phyloP scores from a whole-genome alignment of 92 coral and sea anemone genomes.

The Palythoa grandiflora region DNA sequence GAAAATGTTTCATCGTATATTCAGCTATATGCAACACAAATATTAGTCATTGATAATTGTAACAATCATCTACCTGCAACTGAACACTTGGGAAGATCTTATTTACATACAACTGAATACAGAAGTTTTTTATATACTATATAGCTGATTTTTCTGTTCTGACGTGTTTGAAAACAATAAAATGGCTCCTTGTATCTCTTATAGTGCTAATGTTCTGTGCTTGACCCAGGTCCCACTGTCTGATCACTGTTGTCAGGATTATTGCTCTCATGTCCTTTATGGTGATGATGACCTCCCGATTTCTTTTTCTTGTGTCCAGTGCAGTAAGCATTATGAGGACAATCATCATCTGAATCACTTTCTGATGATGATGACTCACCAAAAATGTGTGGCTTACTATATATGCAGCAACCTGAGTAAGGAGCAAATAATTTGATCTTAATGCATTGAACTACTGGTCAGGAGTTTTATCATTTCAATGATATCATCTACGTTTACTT shows the following conservation, averaged over 20 bases:
- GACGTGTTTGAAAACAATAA: background rate
- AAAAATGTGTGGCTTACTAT: conserved; percentile 91
- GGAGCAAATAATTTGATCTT: background rate
- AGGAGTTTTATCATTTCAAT: too few relatives aligned
- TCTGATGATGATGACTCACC: conserved; percentile 97
- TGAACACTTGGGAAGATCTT: too few relatives aligned
- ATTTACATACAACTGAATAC: background rate
- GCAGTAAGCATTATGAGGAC: conserved; percentile 92
- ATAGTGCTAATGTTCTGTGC: background rate
- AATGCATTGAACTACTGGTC: too few relatives aligned
- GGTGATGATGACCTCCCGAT: conserved; percentile 60
- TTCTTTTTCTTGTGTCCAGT: conserved; percentile 91
- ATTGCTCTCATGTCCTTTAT: conserved; percentile 27
- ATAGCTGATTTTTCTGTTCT: background rate
- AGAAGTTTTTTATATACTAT: background rate
- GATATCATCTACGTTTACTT: too few relatives aligned
- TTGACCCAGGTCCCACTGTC: background rate
- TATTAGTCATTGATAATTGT: too few relatives aligned
- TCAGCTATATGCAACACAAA: too few relatives aligned
- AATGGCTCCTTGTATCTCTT: too few relatives aligned
- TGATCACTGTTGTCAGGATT: conserved; percentile 36
- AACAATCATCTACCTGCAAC: too few relatives aligned
- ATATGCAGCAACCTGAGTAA: conserved; percentile 91
- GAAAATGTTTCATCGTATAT: too few relatives aligned
- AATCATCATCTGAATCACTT: conserved; percentile 91